A percentile compares a stretch with the other conserved stretches of the same genome.
phyloP scores from a whole-genome alignment of 1,140 invertebrate genomes.

The Diuraphis noxia region DNA sequence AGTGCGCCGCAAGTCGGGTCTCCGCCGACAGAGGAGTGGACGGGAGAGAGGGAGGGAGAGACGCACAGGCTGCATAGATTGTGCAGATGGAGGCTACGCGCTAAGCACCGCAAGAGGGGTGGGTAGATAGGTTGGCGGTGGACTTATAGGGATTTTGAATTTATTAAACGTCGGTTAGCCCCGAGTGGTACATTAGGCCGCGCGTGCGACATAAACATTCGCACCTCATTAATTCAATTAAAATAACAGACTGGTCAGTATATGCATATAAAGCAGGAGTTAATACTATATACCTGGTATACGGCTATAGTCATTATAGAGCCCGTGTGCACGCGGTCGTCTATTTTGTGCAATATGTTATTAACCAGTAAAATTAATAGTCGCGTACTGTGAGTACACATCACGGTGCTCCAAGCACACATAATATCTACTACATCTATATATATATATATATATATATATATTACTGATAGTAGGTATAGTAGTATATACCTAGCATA shows the following conservation, averaged over 20 bases:
- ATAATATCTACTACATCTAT: no score
- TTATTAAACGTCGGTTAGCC: constrained; percentile 17
- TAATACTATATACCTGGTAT: background rate
- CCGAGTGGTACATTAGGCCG: constrained; percentile 15
- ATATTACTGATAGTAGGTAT: no score
- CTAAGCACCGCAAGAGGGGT: background rate
- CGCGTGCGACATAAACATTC: constrained; percentile 19
- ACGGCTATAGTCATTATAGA: background rate
- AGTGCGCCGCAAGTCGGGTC: background rate
- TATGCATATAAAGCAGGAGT: background rate
- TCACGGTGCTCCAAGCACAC: background rate
- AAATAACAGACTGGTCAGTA: background rate
- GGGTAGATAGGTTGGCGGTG: background rate
- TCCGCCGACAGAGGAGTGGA: background rate
- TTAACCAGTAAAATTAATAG: background rate
- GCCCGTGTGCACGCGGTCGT: background rate
- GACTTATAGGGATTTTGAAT: constrained; percentile 33
- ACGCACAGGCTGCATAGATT: background rate
- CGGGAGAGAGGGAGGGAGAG: background rate
- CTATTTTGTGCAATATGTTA: background rate
- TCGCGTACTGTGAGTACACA: background rate
- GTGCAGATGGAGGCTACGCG: background rate
- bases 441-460: no score
- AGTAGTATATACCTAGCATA: background rate
- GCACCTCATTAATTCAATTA: constrained; percentile 51